Percentiles rank a stretch among this genome's conserved stretches.
These are phyloP conservation scores for Ichneumon xanthorius DNA, from an alignment of 2,888 invertebrate genomes.

Conservation along the genomic window DNA sequence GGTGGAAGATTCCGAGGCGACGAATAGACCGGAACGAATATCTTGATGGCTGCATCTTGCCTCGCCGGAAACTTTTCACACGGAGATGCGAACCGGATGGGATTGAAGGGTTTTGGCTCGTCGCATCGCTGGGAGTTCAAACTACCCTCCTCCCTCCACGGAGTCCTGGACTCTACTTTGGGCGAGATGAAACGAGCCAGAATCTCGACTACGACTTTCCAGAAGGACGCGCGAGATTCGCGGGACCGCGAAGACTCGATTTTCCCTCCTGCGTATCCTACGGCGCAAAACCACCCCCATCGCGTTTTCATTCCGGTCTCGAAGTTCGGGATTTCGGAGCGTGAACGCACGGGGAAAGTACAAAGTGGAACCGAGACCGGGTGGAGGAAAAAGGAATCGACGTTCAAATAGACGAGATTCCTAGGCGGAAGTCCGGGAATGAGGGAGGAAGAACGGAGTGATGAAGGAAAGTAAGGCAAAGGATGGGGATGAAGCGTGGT, in stretches of 20 bases:
- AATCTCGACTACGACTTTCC: constrained; percentile 50
- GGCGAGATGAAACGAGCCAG: constrained; percentile 60
- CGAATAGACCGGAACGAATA: constrained; percentile 53
- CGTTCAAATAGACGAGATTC: constrained; percentile 37
- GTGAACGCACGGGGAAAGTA: constrained; percentile 10
- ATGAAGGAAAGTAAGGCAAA: constrained; percentile 28
- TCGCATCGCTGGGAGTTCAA: neutral
- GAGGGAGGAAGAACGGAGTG: neutral
- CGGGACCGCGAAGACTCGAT: constrained; percentile 34
- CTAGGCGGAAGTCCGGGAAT: constrained; percentile 17
- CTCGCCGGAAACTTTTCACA: constrained; percentile 48
- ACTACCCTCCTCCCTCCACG: neutral
- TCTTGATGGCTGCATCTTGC: constrained; percentile 41
- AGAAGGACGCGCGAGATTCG: constrained; percentile 42
- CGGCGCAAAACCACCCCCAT: neutral
- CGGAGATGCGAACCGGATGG: constrained; percentile 2
- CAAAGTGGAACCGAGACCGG: neutral
- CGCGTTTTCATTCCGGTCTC: constrained; percentile 9
- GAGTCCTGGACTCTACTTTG: constrained; percentile 42
- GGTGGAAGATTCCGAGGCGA: constrained; percentile 41
- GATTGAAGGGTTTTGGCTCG: constrained; percentile 34
- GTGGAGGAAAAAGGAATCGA: constrained; percentile 25
- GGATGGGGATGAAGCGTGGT: constrained; percentile 41
- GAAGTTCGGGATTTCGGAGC: constrained; percentile 39
- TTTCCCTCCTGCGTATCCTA: constrained; percentile 41